Base-by-base conservation (phyloP, 2,888 invertebrate species). In the Hyposoter didymator region DNA sequence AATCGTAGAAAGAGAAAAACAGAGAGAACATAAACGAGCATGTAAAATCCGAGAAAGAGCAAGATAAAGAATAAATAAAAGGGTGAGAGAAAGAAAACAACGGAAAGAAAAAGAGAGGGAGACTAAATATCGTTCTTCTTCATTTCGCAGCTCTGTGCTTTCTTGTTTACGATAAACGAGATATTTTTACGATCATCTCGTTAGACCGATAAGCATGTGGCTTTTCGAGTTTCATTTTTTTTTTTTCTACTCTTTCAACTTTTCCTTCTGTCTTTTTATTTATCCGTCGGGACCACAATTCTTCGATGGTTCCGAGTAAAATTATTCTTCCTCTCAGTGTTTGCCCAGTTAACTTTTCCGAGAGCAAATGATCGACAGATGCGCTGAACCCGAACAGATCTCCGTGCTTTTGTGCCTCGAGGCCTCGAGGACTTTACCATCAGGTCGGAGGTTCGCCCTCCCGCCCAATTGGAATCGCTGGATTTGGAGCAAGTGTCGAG, bases 311-410 rank as follows among this genome's bases (percentile, higher is more conserved):
- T 78, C 55, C 32, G 28, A 43, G 55, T 69, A 78, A 52, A 69
- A 45, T 55, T 43, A 10, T 59, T 78, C 28, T 59, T 70, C 70
- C 47, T 67, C 59, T 59, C 55, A 62, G 35, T 62, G 35, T 35
- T 35, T 35, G 35, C 35, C 5, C 35, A 14, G 59, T 28, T 14
- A 28, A 59, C 35, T 70, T 62, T 32, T 64, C 22, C 52, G 62
- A 47, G 74, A 74, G 82, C 87, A 85, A 88, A 88, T 85, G 82
- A 88, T 84, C 82, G 75, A 85, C 88, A 88, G 82, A 87, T 87
- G 85, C 84, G 78, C 67, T 45, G 47, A 84, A 88, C 85, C 85
- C 84, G 87, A 88, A 88, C 85, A 88, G 62, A 70, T 78, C 79
- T 78, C 76, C 72, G 67, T 82, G 75, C 67, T 62, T 19, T 43